Percentiles rank a stretch among this genome's conserved stretches.
Conservation (phyloP, 1,140 invertebrate species). For the Zaprionus capensis region DNA sequence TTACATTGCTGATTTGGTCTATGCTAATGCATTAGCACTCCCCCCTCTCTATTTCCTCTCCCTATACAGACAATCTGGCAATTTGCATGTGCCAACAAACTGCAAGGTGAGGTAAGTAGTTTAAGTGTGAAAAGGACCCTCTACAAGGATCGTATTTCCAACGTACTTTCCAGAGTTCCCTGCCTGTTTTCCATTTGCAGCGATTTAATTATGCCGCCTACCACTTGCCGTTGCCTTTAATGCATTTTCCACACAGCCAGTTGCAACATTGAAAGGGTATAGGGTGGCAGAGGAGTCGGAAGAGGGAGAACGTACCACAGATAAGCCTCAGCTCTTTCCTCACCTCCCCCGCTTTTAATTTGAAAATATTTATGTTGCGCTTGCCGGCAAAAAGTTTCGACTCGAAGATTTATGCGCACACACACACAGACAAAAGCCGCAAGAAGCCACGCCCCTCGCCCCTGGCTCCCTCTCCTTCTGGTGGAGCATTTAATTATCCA, state of each 20-base stretch:
- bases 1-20: conserved; percentile 19
- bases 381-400: conserved; percentile 58
- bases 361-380: conserved; percentile 70
- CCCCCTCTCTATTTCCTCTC: not conserved
- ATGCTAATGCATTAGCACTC: conserved; percentile 7
- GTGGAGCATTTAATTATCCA: conserved; percentile 59
- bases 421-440: conserved; percentile 6
- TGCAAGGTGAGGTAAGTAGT: conserved; percentile 10
- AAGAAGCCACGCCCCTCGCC: conserved; percentile 5
- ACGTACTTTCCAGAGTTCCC: not conserved
- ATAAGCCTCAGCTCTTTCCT: not conserved
- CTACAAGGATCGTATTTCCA: not conserved
- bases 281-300: not conserved
- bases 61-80: not conserved
- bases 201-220: conserved; percentile 25
- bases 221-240: conserved; percentile 30
- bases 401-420: conserved; percentile 63
- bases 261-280: conserved; percentile 19
- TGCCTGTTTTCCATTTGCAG: conserved; percentile 1
- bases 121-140: not conserved
- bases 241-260: conserved; percentile 36
- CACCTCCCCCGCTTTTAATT: conserved; percentile 60
- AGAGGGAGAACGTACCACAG: not conserved
- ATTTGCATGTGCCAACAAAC: conserved; percentile 4
- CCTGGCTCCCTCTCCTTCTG: not conserved